A percentile compares a stretch with the other conserved stretches of the same genome.
phyloP scores from a whole-genome alignment of 2,113 vertebrate species.

The Orcinus orca region DNA sequence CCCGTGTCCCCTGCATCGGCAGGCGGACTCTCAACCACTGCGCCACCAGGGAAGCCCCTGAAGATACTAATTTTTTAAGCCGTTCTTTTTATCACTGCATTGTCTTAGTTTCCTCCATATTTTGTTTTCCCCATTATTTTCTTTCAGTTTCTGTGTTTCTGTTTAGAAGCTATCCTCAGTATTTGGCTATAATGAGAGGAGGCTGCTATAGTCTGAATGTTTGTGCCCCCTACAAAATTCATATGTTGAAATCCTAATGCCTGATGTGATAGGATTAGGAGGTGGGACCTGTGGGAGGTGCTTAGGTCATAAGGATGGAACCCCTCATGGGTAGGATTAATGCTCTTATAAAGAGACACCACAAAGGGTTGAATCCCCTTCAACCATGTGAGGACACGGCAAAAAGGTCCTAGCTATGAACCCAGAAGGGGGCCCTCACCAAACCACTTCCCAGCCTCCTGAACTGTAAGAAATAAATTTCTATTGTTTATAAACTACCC shows the following conservation, averaged over 20 bases:
- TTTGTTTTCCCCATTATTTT: not conserved
- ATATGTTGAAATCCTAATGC: not conserved
- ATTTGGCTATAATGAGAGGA: not conserved
- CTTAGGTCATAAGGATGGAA: not conserved
- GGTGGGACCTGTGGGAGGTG: not conserved
- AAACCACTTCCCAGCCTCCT: not conserved
- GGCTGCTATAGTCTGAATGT: not conserved
- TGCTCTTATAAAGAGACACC: not conserved
- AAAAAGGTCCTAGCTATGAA: not conserved
- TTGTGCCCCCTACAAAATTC: not conserved
- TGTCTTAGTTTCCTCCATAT: not conserved
- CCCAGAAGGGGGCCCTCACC: not conserved
- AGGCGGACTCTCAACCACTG: no score
- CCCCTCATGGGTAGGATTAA: not conserved
- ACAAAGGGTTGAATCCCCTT: not conserved
- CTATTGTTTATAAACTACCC: not conserved
- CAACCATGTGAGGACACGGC: not conserved
- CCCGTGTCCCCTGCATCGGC: no score
- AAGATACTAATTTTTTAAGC: not conserved
- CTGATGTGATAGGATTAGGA: not conserved
- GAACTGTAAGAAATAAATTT: not conserved
- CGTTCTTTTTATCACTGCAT: not conserved
- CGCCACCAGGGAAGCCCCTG: not conserved
- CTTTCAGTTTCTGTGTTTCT: not conserved
- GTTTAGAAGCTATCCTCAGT: not conserved